Conservation (phyloP, 2,888 invertebrate genomes). For the Eilema caniola region DNA sequence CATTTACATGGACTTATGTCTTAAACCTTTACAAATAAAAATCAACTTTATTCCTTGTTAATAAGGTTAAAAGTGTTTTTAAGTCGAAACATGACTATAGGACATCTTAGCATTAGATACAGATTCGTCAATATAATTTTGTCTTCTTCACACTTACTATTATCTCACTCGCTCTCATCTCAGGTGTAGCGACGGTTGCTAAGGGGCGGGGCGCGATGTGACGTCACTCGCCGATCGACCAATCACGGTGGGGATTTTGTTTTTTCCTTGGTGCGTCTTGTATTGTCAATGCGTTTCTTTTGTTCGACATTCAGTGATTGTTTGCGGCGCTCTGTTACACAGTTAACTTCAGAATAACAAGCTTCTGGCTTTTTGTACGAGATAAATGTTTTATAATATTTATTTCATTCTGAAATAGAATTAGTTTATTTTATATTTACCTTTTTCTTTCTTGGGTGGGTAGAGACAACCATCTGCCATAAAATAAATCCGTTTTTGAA, state of each 20-base stretch:
- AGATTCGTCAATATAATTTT: conserved; percentile 68
- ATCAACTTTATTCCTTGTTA: background rate
- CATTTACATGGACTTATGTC: conserved; percentile 44
- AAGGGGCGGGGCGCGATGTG: conserved; percentile 80
- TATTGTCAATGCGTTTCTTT: conserved; percentile 76
- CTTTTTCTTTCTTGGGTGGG: background rate
- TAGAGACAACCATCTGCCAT: background rate
- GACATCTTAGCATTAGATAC: conserved; percentile 41
- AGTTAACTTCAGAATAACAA: conserved; percentile 72
- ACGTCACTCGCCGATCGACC: conserved; percentile 78
- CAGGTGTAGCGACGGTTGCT: conserved; percentile 84
- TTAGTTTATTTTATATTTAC: background rate
- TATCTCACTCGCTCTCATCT: conserved; percentile 80
- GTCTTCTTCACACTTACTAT: conserved; percentile 70
- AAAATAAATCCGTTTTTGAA: background rate
- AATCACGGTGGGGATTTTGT: conserved; percentile 68
- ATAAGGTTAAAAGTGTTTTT: conserved; percentile 39
- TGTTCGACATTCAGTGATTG: conserved; percentile 69
- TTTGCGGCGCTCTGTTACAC: conserved; percentile 56
- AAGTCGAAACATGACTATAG: conserved; percentile 26
- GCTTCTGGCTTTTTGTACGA: conserved; percentile 56
- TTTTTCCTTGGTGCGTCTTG: conserved; percentile 73
- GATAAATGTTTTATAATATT: conserved; percentile 41
- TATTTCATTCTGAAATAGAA: background rate
- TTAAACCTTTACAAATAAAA: conserved; percentile 29